Base-by-base conservation (phyloP, 2,888 invertebrate species). In the Heliconius cydno region DNA sequence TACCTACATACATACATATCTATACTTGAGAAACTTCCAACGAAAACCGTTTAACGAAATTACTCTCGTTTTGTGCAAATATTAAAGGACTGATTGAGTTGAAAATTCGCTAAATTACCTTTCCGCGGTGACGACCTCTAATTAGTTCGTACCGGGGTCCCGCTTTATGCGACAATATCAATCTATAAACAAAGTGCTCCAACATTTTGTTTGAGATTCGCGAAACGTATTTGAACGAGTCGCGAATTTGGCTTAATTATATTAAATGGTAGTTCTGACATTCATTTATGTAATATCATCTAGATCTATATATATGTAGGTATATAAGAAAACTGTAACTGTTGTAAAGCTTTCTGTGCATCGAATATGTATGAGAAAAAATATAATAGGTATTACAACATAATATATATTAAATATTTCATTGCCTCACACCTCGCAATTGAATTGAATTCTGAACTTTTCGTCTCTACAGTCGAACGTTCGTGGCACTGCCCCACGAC, bases 71-170 rank as follows among this genome's bases (percentile, higher is more conserved):
- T 90, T 88, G 89, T 89, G 86, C 88, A 88, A 90, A 91, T 90
- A 90, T 90, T 87, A 89, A 87, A 88, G 87, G 87, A 84, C 86
- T 89, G 89, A 91, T 92, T 90, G 89, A 91, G 91, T 91, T 90
- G 87, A 86, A 86, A 92, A 92, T 89, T 92, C 89, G 86, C 74
- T 74, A 80, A 82, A 83, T 83, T 83, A 83, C 80, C 82, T 81
- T 77, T 70, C 79, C 80, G 80, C 78, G 82, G 82, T 79, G 72
- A 78, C 70, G 80, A 76, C 82, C 81, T 82, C 83, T 84, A 84
- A 84, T 85, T 83, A 85, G 85, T 83, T 80, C 76, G 83, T 82
- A 83, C 81, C 81, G 77, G 38, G 38, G 38, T 77, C 63, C 70
- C 79, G 52, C 22, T 82, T 77, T 80, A 83, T 83, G 82, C 76